Conservation (phyloP, 2,888 invertebrate genomes). For the Lathronympha strigana region DNA sequence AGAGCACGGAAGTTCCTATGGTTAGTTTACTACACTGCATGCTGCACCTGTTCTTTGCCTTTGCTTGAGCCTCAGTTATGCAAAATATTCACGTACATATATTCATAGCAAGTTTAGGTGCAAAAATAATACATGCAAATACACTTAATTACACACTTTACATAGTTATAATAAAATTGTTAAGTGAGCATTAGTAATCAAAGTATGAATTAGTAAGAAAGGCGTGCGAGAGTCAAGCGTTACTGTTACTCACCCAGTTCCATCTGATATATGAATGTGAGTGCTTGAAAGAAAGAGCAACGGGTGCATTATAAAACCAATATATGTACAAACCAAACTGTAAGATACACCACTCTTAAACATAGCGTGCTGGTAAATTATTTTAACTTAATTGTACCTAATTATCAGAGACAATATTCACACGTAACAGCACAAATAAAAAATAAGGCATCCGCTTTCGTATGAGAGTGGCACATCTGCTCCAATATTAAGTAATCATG, state of each 20-base stretch:
- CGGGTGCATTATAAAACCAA: slow-evolving; percentile 37
- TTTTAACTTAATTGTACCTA: neutral
- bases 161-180: neutral
- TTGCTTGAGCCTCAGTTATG: too few relatives aligned
- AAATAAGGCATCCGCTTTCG: too few relatives aligned
- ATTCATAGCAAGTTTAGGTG: too few relatives aligned
- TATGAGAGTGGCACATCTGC: slow-evolving; percentile 6
- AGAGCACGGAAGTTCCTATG: too few relatives aligned
- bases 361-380: neutral
- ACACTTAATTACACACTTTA: too few relatives aligned
- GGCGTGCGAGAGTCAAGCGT: slow-evolving; percentile 30
- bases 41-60: too few relatives aligned
- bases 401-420: neutral
- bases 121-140: too few relatives aligned
- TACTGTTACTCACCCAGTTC: slow-evolving; percentile 89
- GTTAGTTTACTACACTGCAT: too few relatives aligned
- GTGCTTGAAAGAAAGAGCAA: slow-evolving; percentile 88
- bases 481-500: neutral
- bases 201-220: slow-evolving; percentile 5
- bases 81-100: too few relatives aligned
- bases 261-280: slow-evolving; percentile 95
- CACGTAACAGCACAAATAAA: too few relatives aligned
- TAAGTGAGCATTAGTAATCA: neutral
- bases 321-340: slow-evolving; percentile 7
- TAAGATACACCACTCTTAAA: neutral